phyloP scores from a whole-genome alignment of 2,113 vertebrate genomes.

The Protobothrops mucrosquamatus region DNA sequence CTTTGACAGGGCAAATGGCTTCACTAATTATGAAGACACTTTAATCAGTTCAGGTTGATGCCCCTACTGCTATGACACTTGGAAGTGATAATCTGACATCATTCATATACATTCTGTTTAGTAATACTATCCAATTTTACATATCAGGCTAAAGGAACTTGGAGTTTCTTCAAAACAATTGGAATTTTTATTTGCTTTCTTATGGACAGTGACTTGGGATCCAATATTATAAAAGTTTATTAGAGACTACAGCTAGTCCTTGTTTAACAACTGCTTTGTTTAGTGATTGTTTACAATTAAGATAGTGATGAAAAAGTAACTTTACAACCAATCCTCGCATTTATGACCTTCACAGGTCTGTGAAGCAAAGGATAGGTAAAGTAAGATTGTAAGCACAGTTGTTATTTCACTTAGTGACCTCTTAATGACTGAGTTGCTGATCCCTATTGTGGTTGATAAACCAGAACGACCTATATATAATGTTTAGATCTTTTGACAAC shows the following conservation, averaged over 20 bases:
- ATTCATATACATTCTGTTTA: background rate
- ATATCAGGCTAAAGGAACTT: background rate
- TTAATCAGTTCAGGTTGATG: background rate
- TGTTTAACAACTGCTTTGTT: background rate
- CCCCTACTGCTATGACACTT: background rate
- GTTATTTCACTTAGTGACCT: background rate
- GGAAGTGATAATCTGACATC: background rate
- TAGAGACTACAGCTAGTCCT: background rate
- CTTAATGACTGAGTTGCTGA: background rate
- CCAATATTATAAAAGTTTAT: background rate
- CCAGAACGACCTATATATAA: background rate
- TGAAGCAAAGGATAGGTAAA: background rate
- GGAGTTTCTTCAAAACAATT: background rate
- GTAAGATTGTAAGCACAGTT: background rate
- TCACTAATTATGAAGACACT: background rate
- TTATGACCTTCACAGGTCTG: background rate
- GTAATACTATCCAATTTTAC: background rate
- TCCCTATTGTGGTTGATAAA: background rate
- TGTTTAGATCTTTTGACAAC: background rate
- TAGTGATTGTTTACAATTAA: background rate
- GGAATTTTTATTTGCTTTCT: background rate
- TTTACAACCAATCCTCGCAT: background rate
- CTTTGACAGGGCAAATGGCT: background rate
- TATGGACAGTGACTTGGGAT: background rate
- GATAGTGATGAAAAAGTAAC: background rate